phyloP scores from a whole-genome alignment of 53 echinoderm and acorn worm genomes.

The Holothuria leucospilota region DNA sequence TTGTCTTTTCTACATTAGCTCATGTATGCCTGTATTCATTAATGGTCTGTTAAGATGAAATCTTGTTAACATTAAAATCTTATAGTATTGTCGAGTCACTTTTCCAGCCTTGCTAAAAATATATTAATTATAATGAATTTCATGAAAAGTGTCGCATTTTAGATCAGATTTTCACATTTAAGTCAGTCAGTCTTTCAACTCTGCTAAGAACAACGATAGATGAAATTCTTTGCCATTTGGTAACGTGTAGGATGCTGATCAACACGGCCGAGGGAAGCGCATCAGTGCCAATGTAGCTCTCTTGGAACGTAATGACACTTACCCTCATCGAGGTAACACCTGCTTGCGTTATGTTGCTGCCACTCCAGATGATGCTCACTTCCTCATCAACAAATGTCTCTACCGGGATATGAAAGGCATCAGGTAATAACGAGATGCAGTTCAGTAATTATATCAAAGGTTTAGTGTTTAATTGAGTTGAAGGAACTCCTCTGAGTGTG shows the following conservation, averaged over 20 bases:
- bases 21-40: too few species aligned
- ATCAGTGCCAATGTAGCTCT: slow-evolving; percentile 95
- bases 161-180: background rate
- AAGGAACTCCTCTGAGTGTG: background rate
- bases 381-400: slow-evolving; percentile 87
- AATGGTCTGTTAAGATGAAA: too few species aligned
- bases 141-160: too few species aligned
- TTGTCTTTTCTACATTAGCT: too few species aligned
- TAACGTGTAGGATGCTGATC: slow-evolving; percentile 80
- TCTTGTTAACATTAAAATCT: too few species aligned
- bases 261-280: slow-evolving; percentile 93
- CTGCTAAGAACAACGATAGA: background rate
- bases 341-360: slow-evolving; percentile 88
- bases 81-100: too few species aligned
- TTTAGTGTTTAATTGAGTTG: too few species aligned
- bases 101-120: too few species aligned
- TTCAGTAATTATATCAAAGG: background rate
- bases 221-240: background rate
- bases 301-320: slow-evolving; percentile 79
- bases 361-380: slow-evolving; percentile 88
- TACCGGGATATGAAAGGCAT: slow-evolving; percentile 96
- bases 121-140: too few species aligned
- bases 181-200: background rate
- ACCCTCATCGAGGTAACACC: slow-evolving; percentile 71
- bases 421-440: slow-evolving; percentile 52